Evolutionary conservation across 2,888 invertebrate species (phyloP), one percentile per base, ranked within the genome.

Genomic region (Seira musarum): DNA sequence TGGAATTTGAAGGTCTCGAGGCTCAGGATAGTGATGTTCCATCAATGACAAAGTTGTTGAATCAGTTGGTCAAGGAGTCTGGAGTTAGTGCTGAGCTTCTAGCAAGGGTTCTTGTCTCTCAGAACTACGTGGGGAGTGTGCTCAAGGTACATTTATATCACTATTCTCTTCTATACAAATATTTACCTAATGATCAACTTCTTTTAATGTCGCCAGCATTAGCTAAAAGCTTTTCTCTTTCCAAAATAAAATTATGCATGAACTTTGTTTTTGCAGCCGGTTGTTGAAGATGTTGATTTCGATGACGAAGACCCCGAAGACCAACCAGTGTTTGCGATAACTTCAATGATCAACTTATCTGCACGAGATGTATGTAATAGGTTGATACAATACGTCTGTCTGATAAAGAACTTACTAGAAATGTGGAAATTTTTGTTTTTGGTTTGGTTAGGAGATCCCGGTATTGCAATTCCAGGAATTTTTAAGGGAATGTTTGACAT

Each of bases 121-220:
- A 83, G 49, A 83, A 83, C 60, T 81, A 83, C 46, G 64, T 83
- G 19, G 81, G 81, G 10, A 81, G 81, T 25, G 79, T 83, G 1
- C 61, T 83, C 1, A 83, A 81, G 81, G 83, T 83, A 66, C n/a
- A 19, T 60, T 15, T 1, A 74, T 21, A 40, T 35, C 13, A 60
- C 60, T 60, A 17, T 8, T 13, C 17, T 15, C 17, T 60, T 13
- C 17, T 15, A 15, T 60, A 15, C 17, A 15, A 17, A 60, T 60
- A 13, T 17, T 6, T 22, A 22, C 8, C 21, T 63, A 10, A n/a
- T n/a, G n/a, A n/a, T n/a, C n/a, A n/a, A n/a, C n/a, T n/a, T n/a
- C n/a, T n/a, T n/a, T n/a, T n/a, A n/a, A n/a, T n/a, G n/a, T n/a
- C n/a, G n/a, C n/a, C n/a, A n/a, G n/a, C n/a, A n/a, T n/a, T n/a